Percentiles rank a stretch among this genome's conserved stretches.
phyloP scores from a whole-genome alignment of 2,113 vertebrate genomes.

The Natator depressus region DNA sequence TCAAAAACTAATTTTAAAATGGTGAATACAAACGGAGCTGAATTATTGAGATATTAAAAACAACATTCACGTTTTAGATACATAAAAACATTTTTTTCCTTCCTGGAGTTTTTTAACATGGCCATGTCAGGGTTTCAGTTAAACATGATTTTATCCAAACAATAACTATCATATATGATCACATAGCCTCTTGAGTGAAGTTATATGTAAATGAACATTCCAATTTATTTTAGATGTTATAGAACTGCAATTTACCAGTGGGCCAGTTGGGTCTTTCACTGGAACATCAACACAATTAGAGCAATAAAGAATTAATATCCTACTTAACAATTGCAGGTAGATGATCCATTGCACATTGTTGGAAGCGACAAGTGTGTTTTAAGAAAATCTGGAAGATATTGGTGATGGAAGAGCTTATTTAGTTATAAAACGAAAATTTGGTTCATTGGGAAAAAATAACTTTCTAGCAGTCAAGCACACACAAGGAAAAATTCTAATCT shows the following conservation, averaged over 20 bases:
- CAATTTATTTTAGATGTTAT: conserved; percentile 52
- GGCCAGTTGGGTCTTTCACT: conserved; percentile 17
- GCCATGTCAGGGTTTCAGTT: conserved; percentile 46
- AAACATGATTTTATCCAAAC: conserved; percentile 65
- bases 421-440: background rate
- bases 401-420: conserved; percentile 12
- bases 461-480: conserved; percentile 24
- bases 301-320: conserved; percentile 34
- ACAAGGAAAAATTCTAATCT: background rate
- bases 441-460: background rate
- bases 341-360: conserved; percentile 33
- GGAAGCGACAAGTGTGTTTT: conserved; percentile 17
- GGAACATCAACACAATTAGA: conserved; percentile 36
- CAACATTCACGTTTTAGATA: conserved; percentile 67
- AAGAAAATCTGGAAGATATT: conserved; percentile 10
- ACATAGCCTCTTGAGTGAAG: conserved; percentile 66
- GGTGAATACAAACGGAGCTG: conserved; percentile 58
- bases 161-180: conserved; percentile 60
- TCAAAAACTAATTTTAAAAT: conserved; percentile 29
- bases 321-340: conserved; percentile 48
- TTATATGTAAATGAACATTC: conserved; percentile 59
- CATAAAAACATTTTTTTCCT: conserved; percentile 66
- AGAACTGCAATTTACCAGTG: conserved; percentile 55
- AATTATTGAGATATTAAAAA: conserved; percentile 63
- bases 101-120: conserved; percentile 66